Evolutionary conservation across 1,140 invertebrate genomes (phyloP).

Genomic region (Pseudomyrmex concolor): DNA sequence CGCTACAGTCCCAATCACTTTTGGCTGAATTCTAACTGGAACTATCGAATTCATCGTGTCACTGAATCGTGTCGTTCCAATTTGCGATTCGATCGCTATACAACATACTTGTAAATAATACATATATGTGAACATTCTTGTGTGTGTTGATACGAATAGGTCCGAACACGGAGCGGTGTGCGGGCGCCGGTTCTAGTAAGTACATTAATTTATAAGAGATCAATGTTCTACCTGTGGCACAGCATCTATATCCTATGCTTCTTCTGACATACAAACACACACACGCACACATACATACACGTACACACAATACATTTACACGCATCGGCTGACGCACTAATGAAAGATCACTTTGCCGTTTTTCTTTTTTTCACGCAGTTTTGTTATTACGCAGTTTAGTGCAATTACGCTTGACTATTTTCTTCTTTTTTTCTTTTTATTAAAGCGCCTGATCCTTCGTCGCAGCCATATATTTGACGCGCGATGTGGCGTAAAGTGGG

Average conservation of each 20-base stretch:
- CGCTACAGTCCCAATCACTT: too few relatives aligned
- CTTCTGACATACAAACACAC: background rate
- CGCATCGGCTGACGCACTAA: slow-evolving; percentile 33
- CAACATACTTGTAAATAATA: slow-evolving; percentile 83
- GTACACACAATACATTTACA: slow-evolving; percentile 6
- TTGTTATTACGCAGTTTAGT: too few relatives aligned
- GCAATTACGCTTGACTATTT: background rate
- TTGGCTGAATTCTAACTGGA: background rate
- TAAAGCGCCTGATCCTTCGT: background rate
- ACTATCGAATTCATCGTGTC: background rate
- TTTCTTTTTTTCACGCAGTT: background rate
- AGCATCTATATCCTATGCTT: slow-evolving; percentile 57
- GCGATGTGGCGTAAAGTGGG: background rate
- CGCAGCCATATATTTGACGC: background rate
- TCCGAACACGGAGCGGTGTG: slow-evolving; percentile 86
- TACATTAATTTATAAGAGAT: slow-evolving; percentile 76
- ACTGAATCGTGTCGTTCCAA: slow-evolving; percentile 18
- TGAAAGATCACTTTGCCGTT: slow-evolving; percentile 37
- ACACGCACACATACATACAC: background rate
- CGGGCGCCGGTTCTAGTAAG: slow-evolving; percentile 87
- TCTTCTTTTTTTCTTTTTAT: background rate
- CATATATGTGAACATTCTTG: slow-evolving; percentile 84
- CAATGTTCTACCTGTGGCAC: slow-evolving; percentile 46
- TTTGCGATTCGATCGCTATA: slow-evolving; percentile 67
- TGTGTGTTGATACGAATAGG: slow-evolving; percentile 85